phyloP scores from a whole-genome alignment of 2,888 invertebrate species.

The Caenorhabditis imperialis region DNA sequence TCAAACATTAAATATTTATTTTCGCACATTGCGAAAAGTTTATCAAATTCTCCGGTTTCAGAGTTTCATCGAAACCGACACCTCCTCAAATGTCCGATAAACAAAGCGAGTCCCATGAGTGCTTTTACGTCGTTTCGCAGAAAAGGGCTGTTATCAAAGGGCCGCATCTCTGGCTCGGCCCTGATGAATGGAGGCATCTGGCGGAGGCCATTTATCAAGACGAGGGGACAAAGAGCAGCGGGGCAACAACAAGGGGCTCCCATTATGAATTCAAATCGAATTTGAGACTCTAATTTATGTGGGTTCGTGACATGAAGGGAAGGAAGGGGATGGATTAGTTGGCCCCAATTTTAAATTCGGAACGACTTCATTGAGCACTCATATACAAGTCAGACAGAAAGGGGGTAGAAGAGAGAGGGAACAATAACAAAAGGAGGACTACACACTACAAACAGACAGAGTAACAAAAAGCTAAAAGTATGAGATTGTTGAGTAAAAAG shows the following conservation, averaged over 20 bases:
- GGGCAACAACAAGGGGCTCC: slow-evolving; percentile 5
- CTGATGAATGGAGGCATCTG: slow-evolving; percentile 5
- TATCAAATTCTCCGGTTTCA: too few species aligned
- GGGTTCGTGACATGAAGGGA: background rate
- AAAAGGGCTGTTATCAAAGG: slow-evolving; percentile 27
- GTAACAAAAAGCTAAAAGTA: slow-evolving; percentile 1
- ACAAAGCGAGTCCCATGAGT: too few species aligned
- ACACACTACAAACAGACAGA: slow-evolving; percentile 2
- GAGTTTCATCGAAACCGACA: too few species aligned
- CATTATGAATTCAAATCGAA: slow-evolving; percentile 35
- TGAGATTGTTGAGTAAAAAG: background rate
- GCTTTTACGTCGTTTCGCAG: background rate
- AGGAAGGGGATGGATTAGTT: slow-evolving; percentile 14
- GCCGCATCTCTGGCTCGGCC: slow-evolving; percentile 5
- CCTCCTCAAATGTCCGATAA: too few species aligned
- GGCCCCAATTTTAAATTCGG: background rate
- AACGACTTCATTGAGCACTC: slow-evolving; percentile 28
- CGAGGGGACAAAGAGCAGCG: slow-evolving; percentile 32
- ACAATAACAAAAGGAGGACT: background rate
- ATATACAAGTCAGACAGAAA: slow-evolving; percentile 25
- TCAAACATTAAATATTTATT: too few species aligned
- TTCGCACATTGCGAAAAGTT: too few species aligned
- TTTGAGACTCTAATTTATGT: slow-evolving; percentile 11
- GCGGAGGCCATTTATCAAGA: slow-evolving; percentile 28
- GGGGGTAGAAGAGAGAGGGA: slow-evolving; percentile 4